Percentiles rank a stretch among this genome's conserved stretches.
These are phyloP conservation scores for Bombus haemorrhoidalis DNA, from an alignment of 1,140 invertebrate genomes.

Conservation along the genomic window DNA sequence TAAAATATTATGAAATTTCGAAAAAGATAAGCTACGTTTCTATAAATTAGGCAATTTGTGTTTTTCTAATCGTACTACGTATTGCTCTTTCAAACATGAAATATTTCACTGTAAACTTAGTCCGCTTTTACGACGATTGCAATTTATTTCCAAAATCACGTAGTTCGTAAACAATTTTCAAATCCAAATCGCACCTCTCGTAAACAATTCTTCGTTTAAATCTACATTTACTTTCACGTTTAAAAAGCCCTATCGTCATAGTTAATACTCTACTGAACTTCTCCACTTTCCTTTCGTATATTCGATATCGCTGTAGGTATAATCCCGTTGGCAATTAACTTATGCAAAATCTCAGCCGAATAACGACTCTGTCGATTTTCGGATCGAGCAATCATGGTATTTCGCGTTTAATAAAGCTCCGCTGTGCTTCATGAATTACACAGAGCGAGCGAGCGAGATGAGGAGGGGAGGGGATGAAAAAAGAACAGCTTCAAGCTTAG, in stretches of 20 bases:
- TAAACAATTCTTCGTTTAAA: slow-evolving; percentile 28
- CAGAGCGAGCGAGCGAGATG: not conserved
- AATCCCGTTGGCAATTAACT: slow-evolving; percentile 47
- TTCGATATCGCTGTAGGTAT: not conserved
- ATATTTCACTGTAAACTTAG: no score
- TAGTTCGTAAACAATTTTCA: no score
- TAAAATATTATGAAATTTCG: no score
- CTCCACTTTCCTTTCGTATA: slow-evolving; percentile 1
- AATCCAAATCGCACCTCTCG: no score
- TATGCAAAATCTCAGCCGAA: slow-evolving; percentile 43
- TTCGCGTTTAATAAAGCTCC: not conserved
- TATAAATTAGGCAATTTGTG: no score
- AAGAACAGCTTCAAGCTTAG: not conserved
- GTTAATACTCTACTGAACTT: slow-evolving; percentile 1
- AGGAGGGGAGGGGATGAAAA: not conserved
- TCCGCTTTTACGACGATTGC: no score
- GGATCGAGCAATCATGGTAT: slow-evolving; percentile 12
- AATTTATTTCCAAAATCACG: no score
- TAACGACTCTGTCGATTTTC: slow-evolving; percentile 14
- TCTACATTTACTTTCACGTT: not conserved
- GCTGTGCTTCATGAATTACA: not conserved
- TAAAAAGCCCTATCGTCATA: not conserved
- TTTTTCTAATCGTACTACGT: no score
- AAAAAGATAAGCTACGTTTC: no score
- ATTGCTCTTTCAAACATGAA: no score